Evolutionary conservation across 2,797 vertebrate species (phyloP).

Genomic region (Danio kyathit): DNA sequence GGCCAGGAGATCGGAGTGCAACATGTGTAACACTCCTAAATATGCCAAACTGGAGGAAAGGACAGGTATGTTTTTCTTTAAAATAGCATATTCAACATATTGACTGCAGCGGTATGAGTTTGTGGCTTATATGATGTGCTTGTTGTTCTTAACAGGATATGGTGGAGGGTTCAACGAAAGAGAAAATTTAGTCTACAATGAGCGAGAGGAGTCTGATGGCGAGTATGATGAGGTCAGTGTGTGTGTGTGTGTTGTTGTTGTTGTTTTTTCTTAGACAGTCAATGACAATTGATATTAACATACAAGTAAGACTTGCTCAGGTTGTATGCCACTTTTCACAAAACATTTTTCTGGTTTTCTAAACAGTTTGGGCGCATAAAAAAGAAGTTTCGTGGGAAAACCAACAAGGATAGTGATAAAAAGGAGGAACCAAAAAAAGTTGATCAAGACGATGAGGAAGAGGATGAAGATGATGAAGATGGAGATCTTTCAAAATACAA

Average conservation of each 20-base stretch:
- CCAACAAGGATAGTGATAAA: conserved; percentile 88
- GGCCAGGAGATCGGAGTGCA: conserved; percentile 97
- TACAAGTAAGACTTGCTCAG: neutral
- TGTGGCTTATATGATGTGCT: neutral
- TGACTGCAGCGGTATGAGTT: neutral
- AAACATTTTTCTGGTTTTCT: neutral
- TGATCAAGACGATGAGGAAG: conserved; percentile 88
- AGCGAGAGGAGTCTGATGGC: conserved; percentile 96
- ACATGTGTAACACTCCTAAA: conserved; percentile 99
- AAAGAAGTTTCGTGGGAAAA: conserved; percentile 95
- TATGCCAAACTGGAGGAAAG: conserved; percentile 98
- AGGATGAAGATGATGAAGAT: conserved; percentile 91
- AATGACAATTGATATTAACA: neutral
- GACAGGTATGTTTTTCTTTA: conserved; percentile 82
- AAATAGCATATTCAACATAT: neutral
- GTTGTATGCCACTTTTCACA: neutral
- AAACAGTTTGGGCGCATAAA: conserved; percentile 97
- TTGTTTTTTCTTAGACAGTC: neutral
- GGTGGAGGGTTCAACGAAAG: conserved; percentile 98
- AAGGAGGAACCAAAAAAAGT: conserved; percentile 84
- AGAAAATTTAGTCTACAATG: conserved; percentile 97
- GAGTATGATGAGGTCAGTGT: conserved; percentile 94
- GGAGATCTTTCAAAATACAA: conserved; percentile 99
- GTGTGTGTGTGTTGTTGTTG: neutral
- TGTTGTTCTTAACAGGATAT: conserved; percentile 80